Evolutionary conservation across 2,888 invertebrate species (phyloP), one percentile per base, ranked within the genome.

Genomic region (Salpingus planirostris): DNA sequence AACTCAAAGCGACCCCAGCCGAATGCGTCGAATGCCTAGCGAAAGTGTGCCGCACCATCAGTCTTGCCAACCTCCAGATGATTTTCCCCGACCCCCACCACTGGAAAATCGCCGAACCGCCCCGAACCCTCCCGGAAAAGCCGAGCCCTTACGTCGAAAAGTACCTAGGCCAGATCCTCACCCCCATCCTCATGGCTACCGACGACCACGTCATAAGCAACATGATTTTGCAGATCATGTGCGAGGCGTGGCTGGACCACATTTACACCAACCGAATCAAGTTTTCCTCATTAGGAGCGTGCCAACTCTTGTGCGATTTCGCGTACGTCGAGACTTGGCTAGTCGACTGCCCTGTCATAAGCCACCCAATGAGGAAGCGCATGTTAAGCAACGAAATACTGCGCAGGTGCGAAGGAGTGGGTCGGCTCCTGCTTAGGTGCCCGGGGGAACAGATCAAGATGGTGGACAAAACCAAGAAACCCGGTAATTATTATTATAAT

Each of bases 221-320:
- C 50, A 79, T 86, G 71, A 76, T 86, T 29, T 65, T 90, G 15
- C 78, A 80, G 55, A 77, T 89, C 15, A 80, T 87, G 68, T 86
- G 89, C 54, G 88, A 89, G 59, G 79, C 88, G 0, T 89, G 88
- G 88, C 66, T 90, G 29, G 85, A 89, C 59, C 85, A 86, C 50
- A 88, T 90, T 44, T 87, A 85, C 57, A 74, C 78, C 26, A 78
- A 83, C 43, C 79, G 79, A 60, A 80, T 89, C 13, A 85, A 83
- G 57, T 90, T 90, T 63, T 84, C 84, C 36, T 71, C 76, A 33
- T 72, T 78, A 66, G 90, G 89, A 2, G 89, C 89, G 0, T 64
- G 78, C 25, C 86, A 87, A 47, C 65, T 90, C 24, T 62, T 88
- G 12, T 75, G 78, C n/a, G 89, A 90, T 63, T 88, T 90, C 55